Evolutionary conservation across 1,140 invertebrate species (phyloP).

Genomic region (Eubasilissa regina): DNA sequence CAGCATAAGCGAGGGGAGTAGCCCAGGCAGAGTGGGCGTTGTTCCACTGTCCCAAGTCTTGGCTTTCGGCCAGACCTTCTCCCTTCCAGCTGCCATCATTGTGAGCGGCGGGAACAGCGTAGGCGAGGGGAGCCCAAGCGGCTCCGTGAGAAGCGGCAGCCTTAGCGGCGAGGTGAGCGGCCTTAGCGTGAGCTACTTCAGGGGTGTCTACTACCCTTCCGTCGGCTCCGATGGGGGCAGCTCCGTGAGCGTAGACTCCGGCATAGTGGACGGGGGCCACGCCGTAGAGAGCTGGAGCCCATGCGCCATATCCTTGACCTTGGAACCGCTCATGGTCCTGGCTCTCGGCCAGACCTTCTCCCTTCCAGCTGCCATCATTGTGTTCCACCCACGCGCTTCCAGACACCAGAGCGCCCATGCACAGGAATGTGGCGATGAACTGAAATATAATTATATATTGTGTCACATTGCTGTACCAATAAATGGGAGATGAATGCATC

Average conservation of each 20-base stretch:
- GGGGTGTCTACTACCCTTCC: slow-evolving; percentile 69
- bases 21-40: slow-evolving; percentile 10
- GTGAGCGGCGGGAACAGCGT: slow-evolving; percentile 4
- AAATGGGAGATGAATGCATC: too few relatives aligned
- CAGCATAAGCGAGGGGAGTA: slow-evolving; percentile 59
- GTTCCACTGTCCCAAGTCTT: slow-evolving; percentile 39
- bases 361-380: slow-evolving; percentile 59
- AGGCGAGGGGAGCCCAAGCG: slow-evolving; percentile 8
- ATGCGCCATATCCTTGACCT: too few relatives aligned
- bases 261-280: slow-evolving; percentile 60
- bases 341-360: slow-evolving; percentile 30
- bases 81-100: slow-evolving; percentile 51
- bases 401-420: slow-evolving; percentile 41
- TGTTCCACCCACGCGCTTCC: background rate
- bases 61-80: slow-evolving; percentile 54
- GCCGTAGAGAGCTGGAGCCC: slow-evolving; percentile 62
- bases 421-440: slow-evolving; percentile 39
- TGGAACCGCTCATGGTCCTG: slow-evolving; percentile 12
- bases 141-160: slow-evolving; percentile 8
- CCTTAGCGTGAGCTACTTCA: slow-evolving; percentile 71
- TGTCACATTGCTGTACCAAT: too few relatives aligned
- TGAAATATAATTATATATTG: background rate
- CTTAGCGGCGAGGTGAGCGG: slow-evolving; percentile 65
- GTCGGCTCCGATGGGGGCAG: slow-evolving; percentile 44
- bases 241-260: slow-evolving; percentile 35